A percentile compares a stretch with the other conserved stretches of the same genome.
These are phyloP conservation scores for Tiaroga cobitis DNA, from an alignment of 2,797 vertebrate genomes.

Conservation along the genomic window DNA sequence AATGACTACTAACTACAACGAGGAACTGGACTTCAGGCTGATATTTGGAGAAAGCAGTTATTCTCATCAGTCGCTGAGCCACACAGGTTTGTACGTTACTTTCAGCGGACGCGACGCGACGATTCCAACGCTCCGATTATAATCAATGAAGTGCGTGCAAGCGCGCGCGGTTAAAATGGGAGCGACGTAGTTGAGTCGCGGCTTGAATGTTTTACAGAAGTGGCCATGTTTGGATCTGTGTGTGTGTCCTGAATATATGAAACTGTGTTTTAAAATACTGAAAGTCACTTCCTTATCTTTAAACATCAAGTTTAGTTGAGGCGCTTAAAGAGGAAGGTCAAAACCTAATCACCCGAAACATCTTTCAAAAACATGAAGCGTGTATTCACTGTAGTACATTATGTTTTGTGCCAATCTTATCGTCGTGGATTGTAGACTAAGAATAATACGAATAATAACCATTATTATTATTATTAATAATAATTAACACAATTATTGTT, in stretches of 20 bases:
- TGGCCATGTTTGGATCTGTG: slow-evolving; percentile 12
- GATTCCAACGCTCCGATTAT: background rate
- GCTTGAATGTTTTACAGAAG: background rate
- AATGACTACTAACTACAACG: slow-evolving; percentile 87
- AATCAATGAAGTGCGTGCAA: slow-evolving; percentile 4
- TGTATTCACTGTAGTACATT: background rate
- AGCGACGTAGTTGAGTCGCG: background rate
- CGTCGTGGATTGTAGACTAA: background rate
- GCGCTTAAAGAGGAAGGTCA: slow-evolving; percentile 22
- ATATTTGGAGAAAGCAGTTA: slow-evolving; percentile 87
- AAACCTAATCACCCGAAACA: slow-evolving; percentile 5
- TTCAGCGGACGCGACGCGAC: slow-evolving; percentile 11
- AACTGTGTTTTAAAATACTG: background rate
- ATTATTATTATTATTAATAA: background rate
- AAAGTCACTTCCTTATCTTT: slow-evolving; percentile 32
- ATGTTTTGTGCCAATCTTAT: no score
- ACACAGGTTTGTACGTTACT: slow-evolving; percentile 75
- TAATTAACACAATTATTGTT: no score
- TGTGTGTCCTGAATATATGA: background rate
- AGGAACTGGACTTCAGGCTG: slow-evolving; percentile 94
- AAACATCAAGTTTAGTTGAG: background rate
- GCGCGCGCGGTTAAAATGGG: background rate
- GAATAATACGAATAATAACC: background rate
- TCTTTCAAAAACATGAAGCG: background rate
- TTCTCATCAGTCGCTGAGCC: slow-evolving; percentile 71